These are phyloP conservation scores for Ethmia dodecea DNA, from an alignment of 2,888 invertebrate species.

Conservation along the genomic window DNA sequence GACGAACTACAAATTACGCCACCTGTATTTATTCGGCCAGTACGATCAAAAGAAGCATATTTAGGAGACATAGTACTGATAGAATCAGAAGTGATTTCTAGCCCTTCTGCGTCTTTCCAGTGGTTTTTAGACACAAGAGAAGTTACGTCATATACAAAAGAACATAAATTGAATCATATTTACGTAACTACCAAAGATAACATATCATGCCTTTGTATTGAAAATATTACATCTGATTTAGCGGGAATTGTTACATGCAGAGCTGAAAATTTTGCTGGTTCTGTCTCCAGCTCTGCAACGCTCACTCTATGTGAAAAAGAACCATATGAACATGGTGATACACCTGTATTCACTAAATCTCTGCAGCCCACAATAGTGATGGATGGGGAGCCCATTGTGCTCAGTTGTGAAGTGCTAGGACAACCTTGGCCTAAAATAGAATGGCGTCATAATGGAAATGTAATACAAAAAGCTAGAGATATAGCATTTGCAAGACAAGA, in stretches of 20 bases:
- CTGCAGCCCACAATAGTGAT: conserved; percentile 87
- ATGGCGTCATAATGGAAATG: conserved; percentile 87
- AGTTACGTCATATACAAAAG: conserved; percentile 70
- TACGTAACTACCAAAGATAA: conserved; percentile 85
- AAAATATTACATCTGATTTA: conserved; percentile 82
- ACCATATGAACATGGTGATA: conserved; percentile 47
- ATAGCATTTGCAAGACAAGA: conserved; percentile 84
- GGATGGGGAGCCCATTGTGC: conserved; percentile 91
- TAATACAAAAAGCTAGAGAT: conserved; percentile 86
- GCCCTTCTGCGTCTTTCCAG: conserved; percentile 89
- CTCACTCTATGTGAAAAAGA: conserved; percentile 80
- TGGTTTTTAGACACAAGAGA: conserved; percentile 90
- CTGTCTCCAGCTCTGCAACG: conserved; percentile 90
- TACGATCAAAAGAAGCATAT: conserved; percentile 82
- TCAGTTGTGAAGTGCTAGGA: conserved; percentile 85
- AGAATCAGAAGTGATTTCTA: conserved; percentile 86
- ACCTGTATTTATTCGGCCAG: conserved; percentile 84
- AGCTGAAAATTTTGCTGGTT: conserved; percentile 93
- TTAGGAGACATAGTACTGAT: conserved; percentile 87
- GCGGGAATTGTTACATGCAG: conserved; percentile 90
- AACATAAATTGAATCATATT: conserved; percentile 82
- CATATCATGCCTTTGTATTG: conserved; percentile 87
- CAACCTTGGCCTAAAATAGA: conserved; percentile 87
- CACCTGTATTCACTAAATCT: conserved; percentile 87
- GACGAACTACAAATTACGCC: conserved; percentile 80